Evolutionary conservation across 2,888 invertebrate genomes (phyloP), one percentile per base, ranked within the genome.

Genomic region (Ernsta delagoae): DNA sequence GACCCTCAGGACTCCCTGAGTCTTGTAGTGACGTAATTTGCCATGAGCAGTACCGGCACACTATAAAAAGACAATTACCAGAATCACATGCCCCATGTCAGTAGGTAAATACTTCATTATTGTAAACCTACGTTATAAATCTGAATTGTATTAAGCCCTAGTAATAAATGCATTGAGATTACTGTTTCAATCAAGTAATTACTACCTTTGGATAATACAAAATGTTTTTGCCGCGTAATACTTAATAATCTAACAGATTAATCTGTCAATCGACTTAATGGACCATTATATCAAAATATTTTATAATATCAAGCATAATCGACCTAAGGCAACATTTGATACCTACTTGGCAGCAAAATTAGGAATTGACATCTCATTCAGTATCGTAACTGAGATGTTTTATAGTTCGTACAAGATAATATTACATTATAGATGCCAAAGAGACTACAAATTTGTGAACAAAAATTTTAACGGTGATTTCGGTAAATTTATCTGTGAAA

Each of bases 81-180:
- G n/a, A n/a, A n/a, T n/a, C n/a, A n/a, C n/a, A n/a, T n/a, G n/a
- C n/a, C n/a, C n/a, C n/a, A 16, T 16, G 16, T 16, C 16, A 16
- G 16, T 16, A 16, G 16, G 16, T 16, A 16, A 16, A 16, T 36
- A 36, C 36, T 5, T 36, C 36, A 36, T 36, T 36, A 36, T 36
- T 36, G 36, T 36, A 7, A 36, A 36, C 36, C 36, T 36, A 36
- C 36, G 36, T 36, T 54, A 66, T 43, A 24, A 48, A 12, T 48
- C 36, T 50, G 9, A 12, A 48, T 34, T 16, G 16, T 48, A 36
- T 9, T 45, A 31, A 24, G 34, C 9, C 12, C 50, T 39, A 60
- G 34, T 66, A 54, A 60, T 66, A 66, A 60, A 66, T 66, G 53
- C 54, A 60, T 66, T 60, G 16, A 41, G 43, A 66, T 60, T 54